Base-by-base conservation (phyloP, 2,888 invertebrate genomes). In the Petrolisthes manimaculis region DNA sequence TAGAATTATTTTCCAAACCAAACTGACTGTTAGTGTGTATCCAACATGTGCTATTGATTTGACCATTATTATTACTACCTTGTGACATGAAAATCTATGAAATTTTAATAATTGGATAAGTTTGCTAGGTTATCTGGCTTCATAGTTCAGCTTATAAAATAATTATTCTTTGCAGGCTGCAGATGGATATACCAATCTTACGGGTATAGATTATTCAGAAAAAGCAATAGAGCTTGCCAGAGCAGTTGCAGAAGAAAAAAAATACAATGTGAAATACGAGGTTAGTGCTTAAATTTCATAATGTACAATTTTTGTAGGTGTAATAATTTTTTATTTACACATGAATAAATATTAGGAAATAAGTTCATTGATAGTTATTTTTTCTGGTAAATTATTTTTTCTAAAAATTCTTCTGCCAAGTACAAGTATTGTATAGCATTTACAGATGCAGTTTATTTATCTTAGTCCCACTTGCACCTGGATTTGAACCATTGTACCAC, bases 191-290 rank as follows among this genome's bases (percentile, higher is more conserved):
- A 95, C 93, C 0, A 94, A 96, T 91, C 93, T 99, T n/a, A 94
- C 95, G 0, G 99, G 99, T 0, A 94, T 98, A 0, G 99, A 99
- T 93, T 99, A 98, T 93, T 97, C 97, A 0, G 93, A 94, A 12
- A 95, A 96, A 92, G 98, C 97, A 0, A 95, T 99, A 0, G 94
- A 95, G 24, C 93, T 99, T 53, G 96, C 98, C 0, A 93, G 94
- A 91, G 94, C 95, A 91, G 95, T 98, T 53, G 94, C 96, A 0
- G 93, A 93, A 79, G 93, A 95, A 86, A 93, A 94, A 91, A 92
- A 94, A 0, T 91, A 93, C 5, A 90, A 92, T 18, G 94, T 95
- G 21, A 92, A 93, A 9, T 95, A 94, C 92, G 91, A 93, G 91
- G 93, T 94, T 37, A 92, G 89, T 69, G 37, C 37, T 37, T 2